Base-by-base conservation (phyloP, 2,113 vertebrate genomes). In the Pelobates fuscus region DNA sequence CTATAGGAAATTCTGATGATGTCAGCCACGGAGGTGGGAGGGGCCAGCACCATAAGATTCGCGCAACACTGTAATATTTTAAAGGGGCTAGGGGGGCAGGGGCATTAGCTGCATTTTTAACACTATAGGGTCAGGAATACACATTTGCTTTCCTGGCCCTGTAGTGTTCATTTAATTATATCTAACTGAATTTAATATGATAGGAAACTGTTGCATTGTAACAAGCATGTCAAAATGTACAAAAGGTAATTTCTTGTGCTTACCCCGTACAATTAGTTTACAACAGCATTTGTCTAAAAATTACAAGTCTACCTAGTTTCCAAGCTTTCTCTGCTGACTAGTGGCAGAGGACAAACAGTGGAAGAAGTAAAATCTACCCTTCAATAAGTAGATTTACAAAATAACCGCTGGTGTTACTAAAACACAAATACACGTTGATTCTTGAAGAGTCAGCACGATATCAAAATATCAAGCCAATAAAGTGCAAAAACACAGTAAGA, bases 331-430 rank as follows among this genome's bases (percentile, higher is more conserved):
- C 44, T 24, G 44, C 58, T 63, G 70, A 72, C 70, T 59, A 72
- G 60, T 64, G 60, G 25, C 41, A 41, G 70, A 73, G 70, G 43
- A n/a, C 60, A 73, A 73, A 73, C 49, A 37, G 21, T 8, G 30
- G 55, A 73, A n/a, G n/a, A n/a, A 73, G 55, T 59, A 41, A 44
- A 64, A 73, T 29, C 43, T 55, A 55, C 30, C 23, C 70, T 73
- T 60, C 70, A 73, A 73, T 73, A 64, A 73, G 29, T 27, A 73
- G 70, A 64, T 73, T 55, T 73, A 26, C 46, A 49, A 43, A 30
- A 57, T 55, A 55, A 73, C 60, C 32, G 46, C 70, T 29, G 44
- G 44, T 62, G 21, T 60, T 63, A 62, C 58, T 71, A 29, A 71
- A 63, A 52, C 41, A 8, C 26, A 64, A 60, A 73, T 54, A 30